A percentile compares a stretch with the other conserved stretches of the same genome.
Evolutionary conservation across 2,113 vertebrate species (phyloP).

Genomic region (Percina caprodes): DNA sequence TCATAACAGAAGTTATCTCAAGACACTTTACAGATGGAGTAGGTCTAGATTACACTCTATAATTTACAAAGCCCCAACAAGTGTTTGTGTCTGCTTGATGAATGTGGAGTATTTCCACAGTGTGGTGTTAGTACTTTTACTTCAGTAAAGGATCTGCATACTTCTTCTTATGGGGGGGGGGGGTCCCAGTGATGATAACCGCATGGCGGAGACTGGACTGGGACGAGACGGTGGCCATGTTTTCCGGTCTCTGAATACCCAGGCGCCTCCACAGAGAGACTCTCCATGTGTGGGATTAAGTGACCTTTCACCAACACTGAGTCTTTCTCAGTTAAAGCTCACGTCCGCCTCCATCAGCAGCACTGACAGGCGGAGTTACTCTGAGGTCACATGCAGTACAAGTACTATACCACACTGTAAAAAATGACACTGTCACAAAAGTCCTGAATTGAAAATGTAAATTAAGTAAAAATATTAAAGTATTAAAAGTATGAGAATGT

Average conservation of each 20-base stretch:
- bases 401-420: background rate
- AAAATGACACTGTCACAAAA: background rate
- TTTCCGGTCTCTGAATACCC: background rate
- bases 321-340: slow-evolving; percentile 20
- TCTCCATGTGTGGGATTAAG: slow-evolving; percentile 42
- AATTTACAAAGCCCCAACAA: too few relatives aligned
- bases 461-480: too few relatives aligned
- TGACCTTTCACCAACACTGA: slow-evolving; percentile 38
- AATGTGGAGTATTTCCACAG: background rate
- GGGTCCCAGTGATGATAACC: slow-evolving; percentile 17
- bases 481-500: too few relatives aligned
- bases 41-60: too few relatives aligned
- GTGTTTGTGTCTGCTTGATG: too few relatives aligned
- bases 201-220: background rate
- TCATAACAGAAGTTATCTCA: too few relatives aligned
- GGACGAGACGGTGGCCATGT: slow-evolving; percentile 24
- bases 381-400: background rate
- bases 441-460: too few relatives aligned
- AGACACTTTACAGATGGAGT: too few relatives aligned
- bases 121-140: background rate
- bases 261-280: slow-evolving; percentile 15
- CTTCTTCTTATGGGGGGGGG: slow-evolving; percentile 3
- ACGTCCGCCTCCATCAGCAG: slow-evolving; percentile 24
- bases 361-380: background rate
- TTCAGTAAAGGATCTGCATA: background rate